Evolutionary conservation across 2,113 vertebrate genomes (phyloP), one percentile per base, ranked within the genome.

Genomic region (Rhinopomastus cyanomelas): DNA sequence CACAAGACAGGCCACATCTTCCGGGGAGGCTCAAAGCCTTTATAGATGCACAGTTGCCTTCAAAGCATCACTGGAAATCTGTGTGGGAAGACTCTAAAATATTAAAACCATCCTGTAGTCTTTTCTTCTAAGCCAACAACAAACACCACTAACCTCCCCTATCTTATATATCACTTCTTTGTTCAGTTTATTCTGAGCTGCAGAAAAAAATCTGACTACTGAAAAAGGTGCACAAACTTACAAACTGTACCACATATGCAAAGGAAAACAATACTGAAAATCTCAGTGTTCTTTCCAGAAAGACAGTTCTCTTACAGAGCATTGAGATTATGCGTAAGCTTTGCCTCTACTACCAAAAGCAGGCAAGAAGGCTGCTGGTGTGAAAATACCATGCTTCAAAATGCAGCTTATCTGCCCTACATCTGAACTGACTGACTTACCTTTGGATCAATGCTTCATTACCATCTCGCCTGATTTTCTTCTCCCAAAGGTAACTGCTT

Each of bases 41-140:
- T 96, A 95, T 78, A 93, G 93, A 93, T 83, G 1, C 85, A 93
- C 94, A 93, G 94, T 96, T 96, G 97, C 96, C 97, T 98, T 98
- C 98, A 98, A 98, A 98, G 98, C 97, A 97, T 97, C 95, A 94
- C 94, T 98, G 98, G 97, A 98, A 98, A 98, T 98, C 97, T 98
- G 98, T 98, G 98, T 98, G 98, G 98, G 98, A 98, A 96, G 96
- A 67, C 72, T 90, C 67, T 77, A 72, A 94, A 96, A 95, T 96
- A 97, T 96, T 96, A 95, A 97, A 97, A 97, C 96, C 96, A 97
- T 95, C 92, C 92, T 93, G 80, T 95, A 92, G 62, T 91, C 69
- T 83, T 81, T 88, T 90, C 56, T 82, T 93, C 84, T 93, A 75
- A 91, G 80, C 60, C 84, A 96, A 29, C 32, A 66, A 51, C 78